These are phyloP conservation scores for Lycorma delicatula DNA, from an alignment of 1,140 invertebrate species.

Conservation along the genomic window DNA sequence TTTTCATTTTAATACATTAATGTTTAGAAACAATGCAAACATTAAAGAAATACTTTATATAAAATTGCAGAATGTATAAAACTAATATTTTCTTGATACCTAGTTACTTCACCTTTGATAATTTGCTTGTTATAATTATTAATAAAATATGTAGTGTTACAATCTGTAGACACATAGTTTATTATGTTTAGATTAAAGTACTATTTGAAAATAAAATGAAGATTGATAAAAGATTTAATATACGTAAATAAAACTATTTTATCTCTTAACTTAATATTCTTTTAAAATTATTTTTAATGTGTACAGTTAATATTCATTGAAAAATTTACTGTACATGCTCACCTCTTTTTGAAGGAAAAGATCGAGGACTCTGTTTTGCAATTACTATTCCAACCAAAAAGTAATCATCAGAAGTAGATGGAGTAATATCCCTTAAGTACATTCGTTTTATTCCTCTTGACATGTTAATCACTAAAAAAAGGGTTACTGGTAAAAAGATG, in stretches of 20 bases:
- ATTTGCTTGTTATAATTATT: no score
- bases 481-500: no score
- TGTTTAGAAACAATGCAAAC: no score
- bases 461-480: no score
- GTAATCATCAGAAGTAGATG: constrained; percentile 10
- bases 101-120: no score
- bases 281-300: background rate
- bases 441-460: background rate
- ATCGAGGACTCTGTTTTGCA: constrained; percentile 22
- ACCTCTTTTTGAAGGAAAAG: constrained; percentile 23
- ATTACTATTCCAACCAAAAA: constrained; percentile 26
- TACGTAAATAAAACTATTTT: background rate
- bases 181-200: background rate
- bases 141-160: no score
- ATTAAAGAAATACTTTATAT: no score
- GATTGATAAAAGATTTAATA: background rate
- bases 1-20: no score
- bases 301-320: background rate
- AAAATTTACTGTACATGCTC: background rate
- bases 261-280: background rate
- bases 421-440: background rate
- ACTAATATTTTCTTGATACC: no score
- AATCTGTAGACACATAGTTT: background rate
- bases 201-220: background rate
- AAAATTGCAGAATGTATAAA: no score